These are phyloP conservation scores for Muscina levida DNA, from an alignment of 2,888 invertebrate genomes.

Conservation along the genomic window DNA sequence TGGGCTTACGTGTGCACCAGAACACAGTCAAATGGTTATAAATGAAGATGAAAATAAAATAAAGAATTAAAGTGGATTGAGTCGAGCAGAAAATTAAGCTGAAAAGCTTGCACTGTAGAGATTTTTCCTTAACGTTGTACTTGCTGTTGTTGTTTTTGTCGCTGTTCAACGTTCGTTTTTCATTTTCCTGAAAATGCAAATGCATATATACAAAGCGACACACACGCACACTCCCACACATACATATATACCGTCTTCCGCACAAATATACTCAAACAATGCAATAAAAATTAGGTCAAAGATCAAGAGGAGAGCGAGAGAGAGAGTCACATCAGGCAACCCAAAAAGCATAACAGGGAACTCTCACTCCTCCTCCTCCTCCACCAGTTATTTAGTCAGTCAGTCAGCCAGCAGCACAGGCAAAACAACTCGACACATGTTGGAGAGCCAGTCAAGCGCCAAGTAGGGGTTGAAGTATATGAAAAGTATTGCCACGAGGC, in stretches of 20 bases:
- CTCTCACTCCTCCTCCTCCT: slow-evolving; percentile 10
- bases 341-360: slow-evolving; percentile 24
- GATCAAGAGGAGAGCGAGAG: slow-evolving; percentile 67
- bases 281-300: slow-evolving; percentile 67
- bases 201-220: no score
- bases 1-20: no score
- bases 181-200: slow-evolving; percentile 3
- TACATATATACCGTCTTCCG: not conserved
- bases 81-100: slow-evolving; percentile 65
- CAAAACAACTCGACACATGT: not conserved
- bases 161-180: not conserved
- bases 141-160: slow-evolving; percentile 24
- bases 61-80: slow-evolving; percentile 63
- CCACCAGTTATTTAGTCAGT: not conserved
- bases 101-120: slow-evolving; percentile 60
- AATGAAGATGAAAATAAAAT: slow-evolving; percentile 63
- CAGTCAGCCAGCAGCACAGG: slow-evolving; percentile 24
- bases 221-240: not conserved
- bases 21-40: slow-evolving; percentile 32
- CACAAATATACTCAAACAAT: slow-evolving; percentile 48
- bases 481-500: not conserved
- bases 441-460: not conserved
- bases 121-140: slow-evolving; percentile 46
- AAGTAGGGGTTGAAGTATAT: slow-evolving; percentile 9
- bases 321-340: slow-evolving; percentile 50